Percentiles rank a stretch among this genome's conserved stretches.
These are phyloP conservation scores for Drosophila mettleri DNA, from an alignment of 2,888 invertebrate species.

Conservation along the genomic window DNA sequence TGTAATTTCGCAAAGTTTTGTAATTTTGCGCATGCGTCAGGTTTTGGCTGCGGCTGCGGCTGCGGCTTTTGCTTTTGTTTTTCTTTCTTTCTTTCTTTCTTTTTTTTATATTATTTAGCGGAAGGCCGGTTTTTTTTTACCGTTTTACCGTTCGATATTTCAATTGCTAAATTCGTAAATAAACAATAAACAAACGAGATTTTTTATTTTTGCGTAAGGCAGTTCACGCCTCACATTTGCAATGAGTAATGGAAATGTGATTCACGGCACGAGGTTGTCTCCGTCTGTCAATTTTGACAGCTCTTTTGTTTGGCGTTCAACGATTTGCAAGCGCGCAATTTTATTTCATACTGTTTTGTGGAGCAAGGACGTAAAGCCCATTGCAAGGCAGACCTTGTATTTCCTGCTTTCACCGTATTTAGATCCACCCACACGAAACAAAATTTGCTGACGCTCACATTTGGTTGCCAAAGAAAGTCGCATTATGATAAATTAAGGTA, in stretches of 20 bases:
- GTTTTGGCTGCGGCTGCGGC: too few relatives aligned
- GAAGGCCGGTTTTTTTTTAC: slow-evolving; percentile 47
- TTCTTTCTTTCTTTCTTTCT: neutral
- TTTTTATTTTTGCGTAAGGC: slow-evolving; percentile 31
- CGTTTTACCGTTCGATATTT: slow-evolving; percentile 50
- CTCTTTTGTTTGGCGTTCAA: slow-evolving; percentile 32
- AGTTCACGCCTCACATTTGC: slow-evolving; percentile 39
- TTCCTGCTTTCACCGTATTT: slow-evolving; percentile 71
- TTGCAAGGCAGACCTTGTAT: slow-evolving; percentile 65
- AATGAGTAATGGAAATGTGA: slow-evolving; percentile 68
- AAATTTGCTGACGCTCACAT: slow-evolving; percentile 29
- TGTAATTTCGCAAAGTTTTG: slow-evolving; percentile 72
- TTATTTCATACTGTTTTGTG: slow-evolving; percentile 52
- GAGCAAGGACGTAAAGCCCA: slow-evolving; percentile 70
- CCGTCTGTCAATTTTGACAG: slow-evolving; percentile 70
- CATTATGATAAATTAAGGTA: slow-evolving; percentile 45
- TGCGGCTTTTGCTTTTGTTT: neutral
- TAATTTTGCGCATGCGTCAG: slow-evolving; percentile 71
- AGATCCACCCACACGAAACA: slow-evolving; percentile 43
- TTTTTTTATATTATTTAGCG: neutral
- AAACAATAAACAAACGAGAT: slow-evolving; percentile 52
- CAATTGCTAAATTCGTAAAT: slow-evolving; percentile 57
- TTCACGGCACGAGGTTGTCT: slow-evolving; percentile 54
- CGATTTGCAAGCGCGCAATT: neutral
- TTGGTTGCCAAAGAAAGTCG: slow-evolving; percentile 56